Conservation (phyloP, 2,888 invertebrate genomes). For the Drosophila tanythrix region DNA sequence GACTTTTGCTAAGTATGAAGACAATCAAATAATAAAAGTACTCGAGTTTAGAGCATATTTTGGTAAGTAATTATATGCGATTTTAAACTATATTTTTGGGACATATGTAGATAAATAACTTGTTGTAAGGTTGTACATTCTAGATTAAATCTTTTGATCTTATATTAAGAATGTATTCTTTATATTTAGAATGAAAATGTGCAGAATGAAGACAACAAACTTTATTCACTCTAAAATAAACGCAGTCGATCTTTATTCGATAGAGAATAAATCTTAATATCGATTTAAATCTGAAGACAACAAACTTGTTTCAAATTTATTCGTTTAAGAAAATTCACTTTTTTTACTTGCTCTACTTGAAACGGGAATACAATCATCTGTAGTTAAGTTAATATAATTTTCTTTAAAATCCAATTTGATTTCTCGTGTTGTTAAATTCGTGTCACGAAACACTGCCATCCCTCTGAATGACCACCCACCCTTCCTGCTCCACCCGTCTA, state of each 20-base stretch:
- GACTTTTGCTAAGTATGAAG: not conserved
- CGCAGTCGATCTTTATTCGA: too few species aligned
- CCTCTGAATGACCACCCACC: not conserved
- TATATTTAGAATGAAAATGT: not conserved
- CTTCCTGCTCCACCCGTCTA: not conserved
- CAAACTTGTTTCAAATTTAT: not conserved
- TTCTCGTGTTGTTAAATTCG: not conserved
- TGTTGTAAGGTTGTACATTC: not conserved
- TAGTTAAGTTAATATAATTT: not conserved
- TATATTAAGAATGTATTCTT: not conserved
- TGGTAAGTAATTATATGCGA: not conserved
- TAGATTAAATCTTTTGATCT: not conserved
- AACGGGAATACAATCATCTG: not conserved
- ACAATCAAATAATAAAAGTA: not conserved
- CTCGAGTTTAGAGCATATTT: not conserved
- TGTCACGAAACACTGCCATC: slow-evolving; percentile 12
- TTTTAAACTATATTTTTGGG: not conserved
- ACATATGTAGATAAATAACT: not conserved
- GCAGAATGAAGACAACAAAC: not conserved
- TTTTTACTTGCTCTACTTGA: not conserved
- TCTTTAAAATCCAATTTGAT: not conserved
- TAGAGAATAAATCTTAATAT: not conserved
- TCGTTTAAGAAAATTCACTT: not conserved
- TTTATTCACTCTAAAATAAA: not conserved
- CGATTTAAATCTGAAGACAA: not conserved